Conservation (phyloP, 2,888 invertebrate species). For the Hyppa rectilinea region DNA sequence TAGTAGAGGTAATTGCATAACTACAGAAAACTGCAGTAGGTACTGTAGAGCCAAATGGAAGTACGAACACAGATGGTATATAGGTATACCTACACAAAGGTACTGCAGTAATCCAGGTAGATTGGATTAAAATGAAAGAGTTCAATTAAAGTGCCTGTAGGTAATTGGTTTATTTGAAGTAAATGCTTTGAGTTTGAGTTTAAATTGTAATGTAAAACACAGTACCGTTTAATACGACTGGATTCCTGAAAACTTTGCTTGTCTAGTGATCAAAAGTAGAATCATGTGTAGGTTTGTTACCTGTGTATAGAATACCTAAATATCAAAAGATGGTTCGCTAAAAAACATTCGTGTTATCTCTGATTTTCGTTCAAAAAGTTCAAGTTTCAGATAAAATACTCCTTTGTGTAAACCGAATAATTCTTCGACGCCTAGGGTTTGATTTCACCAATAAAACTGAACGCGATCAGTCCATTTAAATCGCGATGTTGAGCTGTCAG, state of each 20-base stretch:
- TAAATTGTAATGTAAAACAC: slow-evolving; percentile 47
- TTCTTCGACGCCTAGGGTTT: neutral
- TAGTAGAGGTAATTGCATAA: too few relatives aligned
- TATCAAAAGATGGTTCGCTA: neutral
- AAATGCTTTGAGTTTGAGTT: too few relatives aligned
- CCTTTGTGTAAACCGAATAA: slow-evolving; percentile 1
- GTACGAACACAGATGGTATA: neutral
- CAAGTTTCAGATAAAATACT: neutral
- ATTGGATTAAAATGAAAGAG: slow-evolving; percentile 53
- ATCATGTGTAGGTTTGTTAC: neutral
- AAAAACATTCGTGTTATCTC: neutral
- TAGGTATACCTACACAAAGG: neutral
- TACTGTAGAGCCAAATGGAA: neutral
- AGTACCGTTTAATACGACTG: neutral
- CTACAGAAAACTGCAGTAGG: slow-evolving; percentile 17
- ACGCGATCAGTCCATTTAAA: too few relatives aligned
- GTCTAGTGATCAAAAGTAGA: slow-evolving; percentile 30
- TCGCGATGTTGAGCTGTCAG: too few relatives aligned
- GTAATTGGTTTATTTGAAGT: too few relatives aligned
- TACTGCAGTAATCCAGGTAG: slow-evolving; percentile 7
- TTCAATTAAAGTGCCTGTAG: too few relatives aligned
- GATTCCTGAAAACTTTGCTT: slow-evolving; percentile 40
- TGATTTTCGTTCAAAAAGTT: neutral
- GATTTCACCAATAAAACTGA: too few relatives aligned
- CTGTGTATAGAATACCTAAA: neutral